Evolutionary conservation across 1,140 invertebrate species (phyloP).

Genomic region (Homarus americanus): DNA sequence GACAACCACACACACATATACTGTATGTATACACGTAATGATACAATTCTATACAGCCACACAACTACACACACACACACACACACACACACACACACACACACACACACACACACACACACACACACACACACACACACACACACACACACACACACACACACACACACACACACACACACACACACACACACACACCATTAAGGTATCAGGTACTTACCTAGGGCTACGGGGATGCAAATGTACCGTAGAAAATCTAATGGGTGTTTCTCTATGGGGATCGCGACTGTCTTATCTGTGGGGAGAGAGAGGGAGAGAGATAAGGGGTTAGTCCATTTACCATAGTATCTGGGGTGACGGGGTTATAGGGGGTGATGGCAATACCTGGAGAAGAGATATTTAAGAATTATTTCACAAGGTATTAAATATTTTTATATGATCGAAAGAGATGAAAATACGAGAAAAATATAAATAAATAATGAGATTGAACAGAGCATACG

Average conservation of each 20-base stretch:
- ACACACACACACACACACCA: background rate
- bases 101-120: background rate
- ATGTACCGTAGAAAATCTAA: background rate
- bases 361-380: too few species aligned
- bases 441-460: too few species aligned
- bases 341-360: too few species aligned
- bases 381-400: too few species aligned
- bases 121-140: background rate
- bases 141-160: background rate
- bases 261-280: background rate
- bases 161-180: background rate
- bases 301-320: background rate
- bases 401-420: too few species aligned
- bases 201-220: background rate
- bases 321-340: background rate
- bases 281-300: background rate
- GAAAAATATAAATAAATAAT: too few species aligned
- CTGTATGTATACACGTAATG: too few species aligned
- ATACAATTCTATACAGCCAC: too few species aligned
- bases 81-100: constrained; percentile 2
- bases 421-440: too few species aligned
- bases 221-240: background rate
- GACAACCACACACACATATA: too few species aligned
- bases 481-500: too few species aligned
- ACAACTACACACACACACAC: too few species aligned